Base-by-base conservation (phyloP, 1,140 invertebrate species). In the Neoseiulus cucumeris region DNA sequence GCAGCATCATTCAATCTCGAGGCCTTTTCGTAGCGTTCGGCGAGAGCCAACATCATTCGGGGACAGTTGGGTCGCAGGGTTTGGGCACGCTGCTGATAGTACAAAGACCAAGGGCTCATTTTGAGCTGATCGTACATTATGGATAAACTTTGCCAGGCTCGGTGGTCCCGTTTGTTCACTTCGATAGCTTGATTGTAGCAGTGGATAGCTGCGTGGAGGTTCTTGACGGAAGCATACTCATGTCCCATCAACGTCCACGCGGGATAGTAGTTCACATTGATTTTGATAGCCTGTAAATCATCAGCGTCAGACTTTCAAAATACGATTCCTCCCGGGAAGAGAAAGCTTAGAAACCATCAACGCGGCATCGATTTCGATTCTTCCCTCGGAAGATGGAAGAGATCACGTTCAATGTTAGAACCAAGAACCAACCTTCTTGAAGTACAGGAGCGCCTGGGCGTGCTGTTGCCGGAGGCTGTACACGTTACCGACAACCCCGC, bases 151-250 rank as follows among this genome's bases (percentile, higher is more conserved):
- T 98, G 98, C 95, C 95, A 99, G 6, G 93, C 95, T 71, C 94
- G 80, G 75, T 94, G 98, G 75, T 95, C 91, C 67, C 87, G 80
- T 71, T 83, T 81, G 75, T 98, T 96, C 0, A 98, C 89, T 77
- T 97, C 89, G 69, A 97, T 89, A 30, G 94, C 94, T 78, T 94
- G 90, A 72, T 93, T 80, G 76, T 98, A 99, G 73, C 91, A 92
- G 72, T 93, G 89, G 73, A 96, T 94, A 7, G 94, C 93, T 18
- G 91, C 91, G 78, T 91, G 91, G 0, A 89, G 92, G 76, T 98
- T 98, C 76, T 98, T 98, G 76, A 98, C 83, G 79, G 98, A 94
- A 85, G 98, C 93, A 76, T 91, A 98, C 77, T 98, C 95, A 75
- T 99, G 95, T 0, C 96, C 96, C 82, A 98, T 90, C 29, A 99